phyloP scores from a whole-genome alignment of 2,797 vertebrate species.

The Sciurus vulgaris region DNA sequence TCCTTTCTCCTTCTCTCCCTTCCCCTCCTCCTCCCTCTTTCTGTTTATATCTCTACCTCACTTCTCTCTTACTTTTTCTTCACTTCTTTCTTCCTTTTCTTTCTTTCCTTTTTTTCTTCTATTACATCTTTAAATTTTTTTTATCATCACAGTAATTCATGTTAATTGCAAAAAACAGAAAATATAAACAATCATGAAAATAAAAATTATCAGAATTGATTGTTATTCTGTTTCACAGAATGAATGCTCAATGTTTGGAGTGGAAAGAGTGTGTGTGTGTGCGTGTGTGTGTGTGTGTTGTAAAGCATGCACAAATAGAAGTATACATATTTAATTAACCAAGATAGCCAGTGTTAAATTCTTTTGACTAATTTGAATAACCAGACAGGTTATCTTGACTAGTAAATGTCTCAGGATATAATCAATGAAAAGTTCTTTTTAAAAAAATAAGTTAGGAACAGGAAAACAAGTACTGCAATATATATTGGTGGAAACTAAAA shows the following conservation, averaged over 20 bases:
- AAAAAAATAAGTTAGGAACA: neutral
- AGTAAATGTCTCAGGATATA: neutral
- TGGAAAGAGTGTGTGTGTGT: neutral
- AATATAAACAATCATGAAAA: neutral
- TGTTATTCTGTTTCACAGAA: neutral
- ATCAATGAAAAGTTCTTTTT: neutral
- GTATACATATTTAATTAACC: neutral
- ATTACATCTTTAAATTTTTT: neutral
- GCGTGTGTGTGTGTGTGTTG: neutral
- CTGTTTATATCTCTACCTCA: accelerated
- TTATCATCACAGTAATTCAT: neutral
- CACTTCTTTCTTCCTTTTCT: neutral
- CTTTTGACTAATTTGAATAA: neutral
- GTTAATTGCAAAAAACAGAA: neutral
- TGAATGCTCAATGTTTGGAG: neutral
- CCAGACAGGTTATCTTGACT: neutral
- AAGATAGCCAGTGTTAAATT: neutral
- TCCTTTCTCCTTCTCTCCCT: neutral
- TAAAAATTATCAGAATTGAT: neutral
- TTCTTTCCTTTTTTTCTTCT: neutral
- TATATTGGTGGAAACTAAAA: neutral
- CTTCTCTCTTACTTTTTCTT: neutral
- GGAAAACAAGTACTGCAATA: neutral
- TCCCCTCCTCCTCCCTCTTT: too few relatives aligned
- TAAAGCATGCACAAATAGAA: neutral